Conservation (phyloP, 2,113 vertebrate species). For the Gobio gobio region DNA sequence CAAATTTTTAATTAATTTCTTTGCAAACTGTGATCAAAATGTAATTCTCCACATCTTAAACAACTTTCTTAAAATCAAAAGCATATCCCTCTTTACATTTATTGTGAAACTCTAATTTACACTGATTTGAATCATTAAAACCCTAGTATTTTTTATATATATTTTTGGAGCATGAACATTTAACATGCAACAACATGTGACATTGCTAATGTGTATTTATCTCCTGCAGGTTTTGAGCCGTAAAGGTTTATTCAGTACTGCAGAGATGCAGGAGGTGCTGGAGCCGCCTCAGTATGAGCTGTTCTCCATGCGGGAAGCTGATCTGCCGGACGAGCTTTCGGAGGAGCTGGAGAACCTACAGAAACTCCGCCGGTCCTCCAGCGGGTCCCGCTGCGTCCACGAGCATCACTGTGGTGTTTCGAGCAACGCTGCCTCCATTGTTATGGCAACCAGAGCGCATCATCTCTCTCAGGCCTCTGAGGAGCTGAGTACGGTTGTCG, state of each 20-base stretch:
- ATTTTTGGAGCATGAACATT: not conserved
- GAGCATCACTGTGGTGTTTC: slow-evolving; percentile 94
- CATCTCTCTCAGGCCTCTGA: slow-evolving; percentile 68
- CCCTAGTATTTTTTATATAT: not conserved
- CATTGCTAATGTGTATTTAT: not conserved
- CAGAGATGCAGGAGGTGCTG: slow-evolving; percentile 89
- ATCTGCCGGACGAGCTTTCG: slow-evolving; percentile 86
- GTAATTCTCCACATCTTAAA: not conserved
- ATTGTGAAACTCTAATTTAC: not conserved
- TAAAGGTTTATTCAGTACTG: slow-evolving; percentile 86
- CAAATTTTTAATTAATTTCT: not conserved
- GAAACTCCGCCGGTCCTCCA: slow-evolving; percentile 85
- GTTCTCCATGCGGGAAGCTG: slow-evolving; percentile 85
- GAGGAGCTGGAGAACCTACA: slow-evolving; percentile 91
- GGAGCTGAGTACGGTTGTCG: slow-evolving; percentile 34
- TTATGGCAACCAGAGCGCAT: slow-evolving; percentile 81
- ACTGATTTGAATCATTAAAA: not conserved
- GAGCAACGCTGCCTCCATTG: slow-evolving; percentile 77
- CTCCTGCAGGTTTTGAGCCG: slow-evolving; percentile 80
- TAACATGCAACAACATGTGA: not conserved
- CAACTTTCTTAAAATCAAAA: not conserved
- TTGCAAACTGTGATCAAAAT: not conserved
- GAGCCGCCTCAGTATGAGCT: slow-evolving; percentile 96
- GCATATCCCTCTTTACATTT: not conserved
- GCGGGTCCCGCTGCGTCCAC: slow-evolving; percentile 86